Conservation (phyloP, 92 coral and sea anemone species). For the Montipora capitata region DNA sequence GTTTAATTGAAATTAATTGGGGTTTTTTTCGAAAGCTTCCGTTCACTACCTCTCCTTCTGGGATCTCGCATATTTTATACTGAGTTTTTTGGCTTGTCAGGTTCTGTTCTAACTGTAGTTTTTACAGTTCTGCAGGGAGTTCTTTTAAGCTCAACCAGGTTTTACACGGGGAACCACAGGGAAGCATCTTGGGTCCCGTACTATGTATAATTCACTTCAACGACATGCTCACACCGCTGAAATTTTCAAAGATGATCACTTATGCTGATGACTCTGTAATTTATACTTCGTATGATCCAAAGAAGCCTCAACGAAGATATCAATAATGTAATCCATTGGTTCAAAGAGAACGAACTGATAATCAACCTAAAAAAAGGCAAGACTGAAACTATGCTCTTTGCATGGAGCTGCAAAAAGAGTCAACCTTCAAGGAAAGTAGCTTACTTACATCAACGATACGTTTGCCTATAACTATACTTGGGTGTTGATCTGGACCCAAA, state of each 20-base stretch:
- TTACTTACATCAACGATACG: background rate
- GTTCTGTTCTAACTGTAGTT: too few species aligned
- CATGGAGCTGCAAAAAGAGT: background rate
- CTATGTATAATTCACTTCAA: background rate
- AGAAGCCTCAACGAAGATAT: background rate
- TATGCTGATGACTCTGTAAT: background rate
- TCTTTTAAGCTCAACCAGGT: too few species aligned
- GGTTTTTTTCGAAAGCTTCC: too few species aligned
- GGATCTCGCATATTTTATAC: too few species aligned
- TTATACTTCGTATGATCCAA: background rate
- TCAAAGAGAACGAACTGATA: background rate
- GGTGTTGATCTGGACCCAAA: background rate
- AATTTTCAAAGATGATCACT: background rate
- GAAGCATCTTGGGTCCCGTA: background rate
- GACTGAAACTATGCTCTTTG: background rate
- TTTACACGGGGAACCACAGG: too few species aligned
- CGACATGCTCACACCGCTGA: background rate
- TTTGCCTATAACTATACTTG: background rate
- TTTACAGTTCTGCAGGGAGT: too few species aligned
- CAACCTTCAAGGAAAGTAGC: background rate
- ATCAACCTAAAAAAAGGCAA: background rate
- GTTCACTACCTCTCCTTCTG: too few species aligned
- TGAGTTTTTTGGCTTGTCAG: too few species aligned
- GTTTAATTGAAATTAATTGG: too few species aligned
- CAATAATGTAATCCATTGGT: background rate